phyloP scores from a whole-genome alignment of 2,113 vertebrate species.

The Nycticryphes semicollaris region DNA sequence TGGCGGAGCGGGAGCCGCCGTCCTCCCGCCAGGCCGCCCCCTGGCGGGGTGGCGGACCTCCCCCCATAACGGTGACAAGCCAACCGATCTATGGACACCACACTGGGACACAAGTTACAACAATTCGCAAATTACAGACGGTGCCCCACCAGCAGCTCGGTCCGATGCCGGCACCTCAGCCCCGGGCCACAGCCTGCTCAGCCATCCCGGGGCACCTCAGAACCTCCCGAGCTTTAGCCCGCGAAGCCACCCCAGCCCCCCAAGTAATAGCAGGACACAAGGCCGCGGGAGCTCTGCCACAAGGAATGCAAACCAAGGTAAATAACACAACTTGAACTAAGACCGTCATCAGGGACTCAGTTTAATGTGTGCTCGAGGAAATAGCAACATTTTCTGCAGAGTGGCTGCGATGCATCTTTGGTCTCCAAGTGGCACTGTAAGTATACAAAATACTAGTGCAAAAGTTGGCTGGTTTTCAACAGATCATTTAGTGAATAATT shows the following conservation, averaged over 20 bases:
- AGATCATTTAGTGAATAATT: background rate
- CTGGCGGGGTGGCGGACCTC: background rate
- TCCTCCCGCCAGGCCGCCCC: background rate
- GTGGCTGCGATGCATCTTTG: accelerated
- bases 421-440: background rate
- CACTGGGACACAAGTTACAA: background rate
- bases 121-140: accelerated
- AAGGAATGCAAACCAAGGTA: background rate
- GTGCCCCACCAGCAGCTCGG: background rate
- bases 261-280: accelerated
- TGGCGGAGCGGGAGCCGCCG: accelerated
- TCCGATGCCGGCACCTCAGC: no score
- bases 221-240: accelerated
- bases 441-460: background rate
- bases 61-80: accelerated
- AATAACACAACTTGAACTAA: background rate
- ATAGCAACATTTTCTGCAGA: background rate
- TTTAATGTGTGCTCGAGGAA: background rate
- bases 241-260: background rate
- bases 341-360: background rate
- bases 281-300: accelerated
- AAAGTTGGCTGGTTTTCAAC: background rate
- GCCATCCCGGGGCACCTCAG: background rate
- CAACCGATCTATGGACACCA: background rate
- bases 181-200: no score